Conservation (phyloP, 2,113 vertebrate species). For the Axis porcinus region DNA sequence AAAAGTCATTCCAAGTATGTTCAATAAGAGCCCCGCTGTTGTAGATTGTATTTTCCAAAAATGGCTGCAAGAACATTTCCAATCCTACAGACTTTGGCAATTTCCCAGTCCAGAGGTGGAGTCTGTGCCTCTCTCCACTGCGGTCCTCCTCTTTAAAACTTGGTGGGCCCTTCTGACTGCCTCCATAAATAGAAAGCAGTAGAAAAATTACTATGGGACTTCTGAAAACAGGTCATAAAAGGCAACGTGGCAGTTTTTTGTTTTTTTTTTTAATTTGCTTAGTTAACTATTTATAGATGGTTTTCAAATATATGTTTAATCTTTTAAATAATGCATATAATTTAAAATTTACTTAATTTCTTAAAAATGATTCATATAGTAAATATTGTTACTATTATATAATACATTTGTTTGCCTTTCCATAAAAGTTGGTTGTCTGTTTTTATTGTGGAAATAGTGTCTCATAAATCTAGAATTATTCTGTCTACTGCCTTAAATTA, state of each 20-base stretch:
- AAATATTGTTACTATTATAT: not conserved
- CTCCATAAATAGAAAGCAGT: not conserved
- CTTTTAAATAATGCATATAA: not conserved
- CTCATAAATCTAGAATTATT: not conserved
- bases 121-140: not conserved
- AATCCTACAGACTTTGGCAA: not conserved
- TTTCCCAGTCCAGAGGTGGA: not conserved
- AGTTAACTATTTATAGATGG: not conserved
- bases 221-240: not conserved
- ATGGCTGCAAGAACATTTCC: not conserved
- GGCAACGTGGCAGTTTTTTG: not conserved
- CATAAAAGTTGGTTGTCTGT: not conserved
- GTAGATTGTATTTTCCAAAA: not conserved
- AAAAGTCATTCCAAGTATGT: not conserved
- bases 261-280: not conserved
- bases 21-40: not conserved
- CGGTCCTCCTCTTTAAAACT: not conserved
- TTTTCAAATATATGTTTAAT: not conserved
- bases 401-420: not conserved
- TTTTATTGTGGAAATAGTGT: not conserved
- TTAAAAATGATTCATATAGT: not conserved
- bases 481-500: not conserved
- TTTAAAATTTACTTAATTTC: constrained; percentile 1
- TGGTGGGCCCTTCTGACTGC: not conserved
- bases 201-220: not conserved